These are phyloP conservation scores for Timandra comae DNA, from an alignment of 2,888 invertebrate species.

Conservation along the genomic window DNA sequence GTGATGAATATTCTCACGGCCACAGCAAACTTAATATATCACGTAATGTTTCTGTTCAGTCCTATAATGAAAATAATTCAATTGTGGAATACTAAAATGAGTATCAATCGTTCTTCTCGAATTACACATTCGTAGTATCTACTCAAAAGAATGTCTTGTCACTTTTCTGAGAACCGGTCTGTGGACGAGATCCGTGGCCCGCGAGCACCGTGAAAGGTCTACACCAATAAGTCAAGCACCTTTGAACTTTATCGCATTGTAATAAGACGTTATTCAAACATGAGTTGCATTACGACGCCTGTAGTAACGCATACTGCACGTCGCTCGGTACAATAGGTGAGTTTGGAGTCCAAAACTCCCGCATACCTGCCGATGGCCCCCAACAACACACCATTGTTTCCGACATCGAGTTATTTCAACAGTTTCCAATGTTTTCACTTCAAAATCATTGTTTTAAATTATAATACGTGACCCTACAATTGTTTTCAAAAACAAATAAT, in stretches of 20 bases:
- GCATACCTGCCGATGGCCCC: conserved; percentile 38
- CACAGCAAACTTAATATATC: conserved; percentile 17
- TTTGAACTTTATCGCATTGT: conserved; percentile 22
- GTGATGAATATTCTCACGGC: conserved; percentile 13
- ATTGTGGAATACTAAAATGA: conserved; percentile 1
- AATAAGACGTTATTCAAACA: conserved; percentile 14
- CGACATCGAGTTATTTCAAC: conserved; percentile 31
- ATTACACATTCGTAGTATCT: conserved; percentile 26
- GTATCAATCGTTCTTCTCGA: conserved; percentile 14
- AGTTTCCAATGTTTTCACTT: conserved; percentile 39
- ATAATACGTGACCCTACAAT: conserved; percentile 47
- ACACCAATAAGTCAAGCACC: conserved; percentile 23
- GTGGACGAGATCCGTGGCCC: conserved; percentile 34
- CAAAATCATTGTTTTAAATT: conserved; percentile 19
- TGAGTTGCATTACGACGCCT: background rate
- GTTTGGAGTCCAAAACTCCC: conserved; percentile 29
- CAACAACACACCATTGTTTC: conserved; percentile 44
- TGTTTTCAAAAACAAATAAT: no score
- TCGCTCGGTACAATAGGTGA: conserved; percentile 47
- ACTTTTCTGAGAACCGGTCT: conserved; percentile 63
- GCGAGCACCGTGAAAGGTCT: conserved; percentile 16
- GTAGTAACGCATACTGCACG: conserved; percentile 7
- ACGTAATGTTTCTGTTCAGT: conserved; percentile 7
- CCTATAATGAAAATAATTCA: no score
- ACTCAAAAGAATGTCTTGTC: conserved; percentile 50